Evolutionary conservation across 2,797 vertebrate genomes (phyloP).

Genomic region (Falco berigora): DNA sequence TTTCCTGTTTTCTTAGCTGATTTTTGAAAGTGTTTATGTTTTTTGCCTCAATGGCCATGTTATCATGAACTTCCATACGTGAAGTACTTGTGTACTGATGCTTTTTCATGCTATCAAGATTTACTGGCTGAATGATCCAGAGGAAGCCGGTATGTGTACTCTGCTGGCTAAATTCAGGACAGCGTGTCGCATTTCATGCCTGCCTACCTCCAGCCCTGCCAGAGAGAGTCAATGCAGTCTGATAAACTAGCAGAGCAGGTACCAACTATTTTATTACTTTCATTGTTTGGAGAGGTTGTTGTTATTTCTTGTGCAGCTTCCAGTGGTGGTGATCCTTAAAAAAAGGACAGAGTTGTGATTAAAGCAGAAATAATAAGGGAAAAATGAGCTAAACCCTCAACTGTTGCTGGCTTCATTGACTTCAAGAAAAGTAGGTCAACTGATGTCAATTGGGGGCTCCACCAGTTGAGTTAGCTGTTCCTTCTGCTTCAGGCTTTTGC

Average conservation of each 20-base stretch:
- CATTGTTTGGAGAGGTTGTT: not conserved
- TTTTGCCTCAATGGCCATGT: not conserved
- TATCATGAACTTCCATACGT: not conserved
- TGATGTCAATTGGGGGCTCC: constrained; percentile 15
- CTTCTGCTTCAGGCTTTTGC: constrained; percentile 29
- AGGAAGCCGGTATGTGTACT: not conserved
- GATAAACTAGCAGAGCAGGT: not conserved
- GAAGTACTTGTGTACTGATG: not conserved
- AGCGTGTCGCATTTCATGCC: not conserved
- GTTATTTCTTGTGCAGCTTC: not conserved
- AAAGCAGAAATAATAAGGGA: constrained; percentile 23
- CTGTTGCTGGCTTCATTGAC: constrained; percentile 19
- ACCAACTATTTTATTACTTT: not conserved
- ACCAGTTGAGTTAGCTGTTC: not conserved
- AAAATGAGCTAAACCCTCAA: constrained; percentile 1
- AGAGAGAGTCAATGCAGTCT: accelerated
- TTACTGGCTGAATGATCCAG: not conserved
- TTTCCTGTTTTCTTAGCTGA: not conserved
- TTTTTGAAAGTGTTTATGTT: not conserved
- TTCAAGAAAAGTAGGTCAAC: constrained; percentile 31
- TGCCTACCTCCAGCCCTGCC: not conserved
- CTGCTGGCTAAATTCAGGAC: not conserved
- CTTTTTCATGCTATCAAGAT: not conserved
- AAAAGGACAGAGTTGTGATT: not conserved
- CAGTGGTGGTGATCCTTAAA: not conserved